phyloP scores from a whole-genome alignment of 2,888 invertebrate species.

The Merodon equestris region DNA sequence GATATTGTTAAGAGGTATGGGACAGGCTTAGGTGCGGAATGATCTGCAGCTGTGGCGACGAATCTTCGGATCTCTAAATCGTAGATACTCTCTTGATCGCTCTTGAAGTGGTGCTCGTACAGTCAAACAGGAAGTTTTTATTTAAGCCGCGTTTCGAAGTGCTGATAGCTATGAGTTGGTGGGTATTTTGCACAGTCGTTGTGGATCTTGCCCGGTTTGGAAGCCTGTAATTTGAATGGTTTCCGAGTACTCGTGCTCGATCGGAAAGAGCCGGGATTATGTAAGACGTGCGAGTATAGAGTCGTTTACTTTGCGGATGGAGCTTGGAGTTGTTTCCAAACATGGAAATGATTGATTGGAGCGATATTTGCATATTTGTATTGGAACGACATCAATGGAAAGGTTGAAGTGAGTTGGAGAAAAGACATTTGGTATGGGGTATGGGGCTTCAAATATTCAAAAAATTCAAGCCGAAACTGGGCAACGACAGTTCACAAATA shows the following conservation, averaged over 20 bases:
- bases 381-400: too few species aligned
- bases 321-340: slow-evolving; percentile 1
- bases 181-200: too few species aligned
- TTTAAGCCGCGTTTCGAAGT: slow-evolving; percentile 12
- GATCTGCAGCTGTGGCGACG: slow-evolving; percentile 47
- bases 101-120: slow-evolving; percentile 29
- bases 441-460: too few species aligned
- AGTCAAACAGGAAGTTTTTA: slow-evolving; percentile 53
- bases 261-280: slow-evolving; percentile 26
- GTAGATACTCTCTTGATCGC: slow-evolving; percentile 38
- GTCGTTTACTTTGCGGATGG: slow-evolving; percentile 3
- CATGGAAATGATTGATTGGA: slow-evolving; percentile 40
- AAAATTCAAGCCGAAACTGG: too few species aligned
- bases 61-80: slow-evolving; percentile 22
- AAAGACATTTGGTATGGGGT: too few species aligned
- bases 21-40: background rate
- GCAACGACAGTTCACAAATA: too few species aligned
- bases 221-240: slow-evolving; percentile 10
- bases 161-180: background rate
- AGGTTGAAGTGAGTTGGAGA: too few species aligned
- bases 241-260: too few species aligned
- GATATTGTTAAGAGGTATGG: background rate
- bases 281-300: too few species aligned
- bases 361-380: slow-evolving; percentile 20
- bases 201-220: too few species aligned